Evolutionary conservation across 2,797 vertebrate species (phyloP), one percentile per base, ranked within the genome.

Genomic region (Lacerta agilis): DNA sequence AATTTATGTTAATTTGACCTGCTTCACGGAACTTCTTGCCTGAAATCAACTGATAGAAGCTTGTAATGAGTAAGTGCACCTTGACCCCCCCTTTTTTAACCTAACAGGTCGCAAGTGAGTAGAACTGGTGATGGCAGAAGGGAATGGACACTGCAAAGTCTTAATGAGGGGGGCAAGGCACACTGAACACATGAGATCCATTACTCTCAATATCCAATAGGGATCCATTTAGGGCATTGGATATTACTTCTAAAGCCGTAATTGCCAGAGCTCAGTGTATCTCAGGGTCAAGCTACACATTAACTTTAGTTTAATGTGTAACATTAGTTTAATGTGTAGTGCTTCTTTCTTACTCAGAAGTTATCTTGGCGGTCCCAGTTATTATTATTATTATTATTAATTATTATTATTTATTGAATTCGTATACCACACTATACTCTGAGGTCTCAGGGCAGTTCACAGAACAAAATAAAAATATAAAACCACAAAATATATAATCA

Each of bases 301-400:
- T 61, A 61, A 18, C 17, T 61, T 61, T 69, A 29, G 33, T 33
- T 33, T 33, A 33, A 33, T 33, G 33, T 33, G 33, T 33, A 33
- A 33, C 33, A 33, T 33, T 33, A 33, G 33, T 49, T 49, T 49
- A 49, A 49, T 49, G 49, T 49, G 49, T 49, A 49, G 58, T 61
- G 18, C 58, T 61, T 61, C 6, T 61, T 61, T 61, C 18, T 61
- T 23, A 61, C 58, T 61, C 58, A 61, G 23, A 61, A 7, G 20
- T 61, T 18, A 61, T 18, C 6, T 61, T 23, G 20, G 17, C 5
- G 5, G 18, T 61, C 58, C 58, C 58, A 5, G 1, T 10, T 10
- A 0, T 45, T 10, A 0, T 45, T 10, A 2, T 45, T 45, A 1
- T 45, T 10, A 10, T 45, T 43, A 8, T 43, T 43, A 1, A 1